phyloP scores from a whole-genome alignment of 1,140 invertebrate genomes.

The Sipha flava region DNA sequence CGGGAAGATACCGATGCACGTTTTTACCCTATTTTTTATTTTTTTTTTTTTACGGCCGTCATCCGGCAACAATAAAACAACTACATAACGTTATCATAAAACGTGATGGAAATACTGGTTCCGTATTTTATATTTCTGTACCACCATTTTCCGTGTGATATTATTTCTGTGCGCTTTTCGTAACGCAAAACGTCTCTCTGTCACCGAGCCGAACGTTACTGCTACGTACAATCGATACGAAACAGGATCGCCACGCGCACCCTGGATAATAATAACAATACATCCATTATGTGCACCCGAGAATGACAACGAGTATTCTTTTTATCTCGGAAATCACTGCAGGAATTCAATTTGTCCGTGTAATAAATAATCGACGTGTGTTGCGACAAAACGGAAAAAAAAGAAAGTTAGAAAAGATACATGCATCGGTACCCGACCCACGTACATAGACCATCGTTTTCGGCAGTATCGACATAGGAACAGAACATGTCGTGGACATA shows the following conservation, averaged over 20 bases:
- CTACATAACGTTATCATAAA: background rate
- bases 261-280: too few relatives aligned
- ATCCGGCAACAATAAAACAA: background rate
- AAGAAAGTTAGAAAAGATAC: too few relatives aligned
- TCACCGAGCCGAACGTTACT: too few relatives aligned
- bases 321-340: background rate
- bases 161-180: background rate
- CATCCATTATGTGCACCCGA: background rate
- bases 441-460: too few relatives aligned
- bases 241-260: too few relatives aligned
- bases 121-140: background rate
- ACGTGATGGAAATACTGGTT: constrained; percentile 5
- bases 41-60: background rate
- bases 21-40: background rate
- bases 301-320: background rate
- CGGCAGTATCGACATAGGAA: too few relatives aligned
- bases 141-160: too few relatives aligned
- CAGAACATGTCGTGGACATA: too few relatives aligned
- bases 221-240: too few relatives aligned
- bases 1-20: background rate
- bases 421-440: too few relatives aligned
- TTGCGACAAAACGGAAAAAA: background rate
- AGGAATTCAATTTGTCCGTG: background rate
- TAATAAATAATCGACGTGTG: background rate
- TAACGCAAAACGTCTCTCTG: too few relatives aligned